Base-by-base conservation (phyloP, 2,797 vertebrate species). In the Myotis planiceps region DNA sequence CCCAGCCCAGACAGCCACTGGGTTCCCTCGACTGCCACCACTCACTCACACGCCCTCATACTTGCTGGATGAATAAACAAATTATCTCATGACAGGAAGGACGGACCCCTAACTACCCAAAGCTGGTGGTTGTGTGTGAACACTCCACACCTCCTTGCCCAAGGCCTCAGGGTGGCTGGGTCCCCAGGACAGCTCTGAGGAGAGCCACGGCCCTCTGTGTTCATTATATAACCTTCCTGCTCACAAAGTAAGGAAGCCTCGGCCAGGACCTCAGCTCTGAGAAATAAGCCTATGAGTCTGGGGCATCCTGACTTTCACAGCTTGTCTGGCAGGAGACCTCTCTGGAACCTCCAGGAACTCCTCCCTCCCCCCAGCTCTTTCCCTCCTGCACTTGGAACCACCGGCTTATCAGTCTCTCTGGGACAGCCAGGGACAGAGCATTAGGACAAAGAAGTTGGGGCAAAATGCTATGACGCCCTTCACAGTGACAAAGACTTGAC, bases 1-100 rank as follows among this genome's bases (percentile, higher is more conserved):
- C 18, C 27, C 18, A n/a, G 86, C 72, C 86, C 51, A 19, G 29
- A 15, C 4, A 21, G 39, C 14, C 23, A 3, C 25, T 6, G 25
- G 10, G 21, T 9, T 5, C 63, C 42, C 65, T 25, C 47, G 3
- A 7, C 34, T 39, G 39, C n/a, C 1, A 0, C 5, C 2, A 14
- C 42, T 14, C 37, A 32, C 1, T 1, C 3, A 23, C 1, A 3
- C 5, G 5, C 27, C 12, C 58, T 29, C 58, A 60, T 60, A 29
- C 58, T 60, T 60, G 58, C 13, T 14, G 25, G 51, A 18, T 9
- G 29, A 37, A 19, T 8, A 58, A 16, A 16, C 1, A 5, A 18
- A 74, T 7, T 9, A 19, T 16, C n/a, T 1, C 21, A 16, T 15
- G 68, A 10, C 6, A 39, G 25, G 27, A 60, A 72, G 58, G 29